These are phyloP conservation scores for Acholoe squamosa DNA, from an alignment of 2,888 invertebrate species.

Conservation along the genomic window DNA sequence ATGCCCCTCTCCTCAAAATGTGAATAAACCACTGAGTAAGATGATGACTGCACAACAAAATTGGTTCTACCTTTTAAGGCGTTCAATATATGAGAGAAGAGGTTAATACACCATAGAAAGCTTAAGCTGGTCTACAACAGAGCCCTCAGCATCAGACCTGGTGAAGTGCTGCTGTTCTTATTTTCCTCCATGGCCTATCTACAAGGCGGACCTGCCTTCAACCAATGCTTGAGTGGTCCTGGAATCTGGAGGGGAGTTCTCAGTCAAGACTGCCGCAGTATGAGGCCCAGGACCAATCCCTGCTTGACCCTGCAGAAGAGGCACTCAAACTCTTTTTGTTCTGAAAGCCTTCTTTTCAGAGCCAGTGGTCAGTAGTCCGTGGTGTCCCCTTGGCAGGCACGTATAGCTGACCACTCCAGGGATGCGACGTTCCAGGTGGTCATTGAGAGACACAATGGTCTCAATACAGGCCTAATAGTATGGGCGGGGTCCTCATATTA, in stretches of 20 bases:
- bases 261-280: neutral
- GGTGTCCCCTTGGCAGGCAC: neutral
- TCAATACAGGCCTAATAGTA: neutral
- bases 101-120: neutral
- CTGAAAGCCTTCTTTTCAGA: neutral
- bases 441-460: neutral
- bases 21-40: no score
- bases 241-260: constrained; percentile 12
- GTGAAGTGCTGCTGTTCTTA: constrained; percentile 5
- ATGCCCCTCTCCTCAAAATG: no score
- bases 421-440: neutral
- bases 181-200: neutral
- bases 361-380: neutral
- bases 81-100: no score
- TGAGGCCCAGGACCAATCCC: neutral
- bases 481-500: neutral
- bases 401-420: neutral
- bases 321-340: neutral
- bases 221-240: neutral
- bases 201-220: neutral
- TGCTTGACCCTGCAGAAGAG: constrained; percentile 16
- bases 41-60: no score
- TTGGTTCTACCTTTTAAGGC: neutral
- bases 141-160: neutral
- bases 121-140: neutral